Conservation (phyloP, 2,797 vertebrate species). For the Muraenolepis orangiensis region DNA sequence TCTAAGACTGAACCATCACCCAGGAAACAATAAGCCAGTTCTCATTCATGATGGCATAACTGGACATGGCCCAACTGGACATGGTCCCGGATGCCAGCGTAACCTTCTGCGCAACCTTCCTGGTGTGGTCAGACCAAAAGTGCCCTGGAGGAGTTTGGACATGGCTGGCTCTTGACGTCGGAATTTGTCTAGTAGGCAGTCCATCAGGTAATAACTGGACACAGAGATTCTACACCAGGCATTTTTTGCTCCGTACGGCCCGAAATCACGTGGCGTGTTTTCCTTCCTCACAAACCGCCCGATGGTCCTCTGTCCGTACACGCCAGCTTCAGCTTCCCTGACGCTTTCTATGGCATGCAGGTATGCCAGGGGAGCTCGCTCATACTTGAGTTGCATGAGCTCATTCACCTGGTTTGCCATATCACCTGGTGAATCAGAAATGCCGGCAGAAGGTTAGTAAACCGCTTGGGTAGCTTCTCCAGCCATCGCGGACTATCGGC, state of each 20-base stretch:
- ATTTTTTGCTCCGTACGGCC: constrained; percentile 13
- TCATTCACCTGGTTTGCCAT: constrained; percentile 37
- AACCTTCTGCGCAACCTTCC: constrained; percentile 30
- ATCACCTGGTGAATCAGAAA: constrained; percentile 25
- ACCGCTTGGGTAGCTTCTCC: constrained; percentile 9
- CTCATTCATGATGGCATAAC: constrained; percentile 31
- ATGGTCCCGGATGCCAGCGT: constrained; percentile 27
- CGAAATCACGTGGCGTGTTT: constrained; percentile 8
- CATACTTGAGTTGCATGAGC: constrained; percentile 26
- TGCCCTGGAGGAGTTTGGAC: constrained; percentile 18
- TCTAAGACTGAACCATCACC: constrained; percentile 36
- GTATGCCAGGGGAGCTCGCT: constrained; percentile 26
- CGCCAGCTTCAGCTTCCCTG: constrained; percentile 15
- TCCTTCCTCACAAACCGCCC: constrained; percentile 8
- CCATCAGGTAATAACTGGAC: constrained; percentile 13
- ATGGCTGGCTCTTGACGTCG: constrained; percentile 6
- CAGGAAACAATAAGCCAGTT: constrained; percentile 44
- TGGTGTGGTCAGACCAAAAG: constrained; percentile 34
- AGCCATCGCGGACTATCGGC: constrained; percentile 21
- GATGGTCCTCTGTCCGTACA: constrained; percentile 28
- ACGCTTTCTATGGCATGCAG: constrained; percentile 15
- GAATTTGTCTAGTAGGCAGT: constrained; percentile 25
- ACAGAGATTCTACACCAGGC: constrained; percentile 29
- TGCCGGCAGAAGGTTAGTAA: constrained; percentile 14
- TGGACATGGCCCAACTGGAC: too few species aligned